These are phyloP conservation scores for Cataglyphis cursor DNA, from an alignment of 2,888 invertebrate species.

Conservation along the genomic window DNA sequence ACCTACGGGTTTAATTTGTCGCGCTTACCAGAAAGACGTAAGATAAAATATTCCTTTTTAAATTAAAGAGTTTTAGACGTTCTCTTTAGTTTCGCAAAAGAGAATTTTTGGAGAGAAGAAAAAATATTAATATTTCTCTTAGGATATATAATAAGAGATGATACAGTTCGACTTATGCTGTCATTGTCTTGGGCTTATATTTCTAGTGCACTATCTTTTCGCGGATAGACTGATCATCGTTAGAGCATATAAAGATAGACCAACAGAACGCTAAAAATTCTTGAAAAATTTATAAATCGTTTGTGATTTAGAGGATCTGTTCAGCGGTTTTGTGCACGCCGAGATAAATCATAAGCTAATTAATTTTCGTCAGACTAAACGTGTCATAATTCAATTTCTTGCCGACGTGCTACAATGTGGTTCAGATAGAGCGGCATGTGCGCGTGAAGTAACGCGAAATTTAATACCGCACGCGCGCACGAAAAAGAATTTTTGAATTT, in stretches of 20 bases:
- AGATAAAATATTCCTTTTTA: neutral
- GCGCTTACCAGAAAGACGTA: neutral
- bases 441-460: constrained; percentile 36
- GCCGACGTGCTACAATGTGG: constrained; percentile 34
- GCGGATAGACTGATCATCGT: neutral
- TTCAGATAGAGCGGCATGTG: neutral
- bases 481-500: constrained; percentile 63
- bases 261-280: neutral
- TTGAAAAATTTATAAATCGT: constrained; percentile 18
- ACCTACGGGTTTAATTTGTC: constrained; percentile 12
- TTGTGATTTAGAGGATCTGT: neutral
- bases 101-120: neutral
- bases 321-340: neutral
- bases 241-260: neutral
- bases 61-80: neutral
- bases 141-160: neutral
- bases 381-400: constrained; percentile 57
- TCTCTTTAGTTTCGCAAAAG: neutral
- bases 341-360: constrained; percentile 50
- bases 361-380: constrained; percentile 52
- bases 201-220: neutral
- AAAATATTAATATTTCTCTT: neutral
- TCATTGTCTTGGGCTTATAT: neutral
- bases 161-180: neutral
- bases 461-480: constrained; percentile 19